Evolutionary conservation across 2,888 invertebrate genomes (phyloP).

Genomic region (Sphecodes monilicornis): DNA sequence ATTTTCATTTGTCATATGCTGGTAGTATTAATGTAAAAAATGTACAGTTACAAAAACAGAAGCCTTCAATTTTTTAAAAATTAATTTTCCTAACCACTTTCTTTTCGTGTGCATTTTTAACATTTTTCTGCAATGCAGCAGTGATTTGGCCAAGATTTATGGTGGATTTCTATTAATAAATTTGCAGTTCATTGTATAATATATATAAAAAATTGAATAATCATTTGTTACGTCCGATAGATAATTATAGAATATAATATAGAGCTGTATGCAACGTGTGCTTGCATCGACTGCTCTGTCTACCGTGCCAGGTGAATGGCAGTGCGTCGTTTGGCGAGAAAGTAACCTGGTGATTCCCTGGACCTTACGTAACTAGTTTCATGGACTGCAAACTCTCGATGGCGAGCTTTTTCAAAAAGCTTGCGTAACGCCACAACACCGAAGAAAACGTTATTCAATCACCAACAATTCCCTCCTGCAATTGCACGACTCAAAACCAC

Average conservation of each 20-base stretch:
- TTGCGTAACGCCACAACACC: constrained; percentile 33
- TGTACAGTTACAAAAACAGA: background rate
- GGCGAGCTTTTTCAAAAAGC: constrained; percentile 55
- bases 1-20: background rate
- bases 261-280: constrained; percentile 1
- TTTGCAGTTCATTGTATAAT: background rate
- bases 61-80: background rate
- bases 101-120: too few relatives aligned
- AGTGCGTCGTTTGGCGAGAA: constrained; percentile 52
- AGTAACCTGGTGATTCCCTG: constrained; percentile 60
- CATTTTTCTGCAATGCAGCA: background rate
- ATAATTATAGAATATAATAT: background rate
- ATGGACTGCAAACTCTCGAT: constrained; percentile 30
- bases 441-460: constrained; percentile 33
- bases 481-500: background rate
- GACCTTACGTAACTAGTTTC: constrained; percentile 61
- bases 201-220: background rate
- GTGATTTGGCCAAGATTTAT: background rate
- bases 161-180: background rate
- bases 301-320: constrained; percentile 59
- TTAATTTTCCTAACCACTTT: background rate
- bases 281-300: constrained; percentile 30
- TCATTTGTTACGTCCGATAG: background rate
- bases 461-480: background rate
- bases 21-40: background rate